Conservation (phyloP, 2,113 vertebrate genomes). For the Misgurnus anguillicaudatus region DNA sequence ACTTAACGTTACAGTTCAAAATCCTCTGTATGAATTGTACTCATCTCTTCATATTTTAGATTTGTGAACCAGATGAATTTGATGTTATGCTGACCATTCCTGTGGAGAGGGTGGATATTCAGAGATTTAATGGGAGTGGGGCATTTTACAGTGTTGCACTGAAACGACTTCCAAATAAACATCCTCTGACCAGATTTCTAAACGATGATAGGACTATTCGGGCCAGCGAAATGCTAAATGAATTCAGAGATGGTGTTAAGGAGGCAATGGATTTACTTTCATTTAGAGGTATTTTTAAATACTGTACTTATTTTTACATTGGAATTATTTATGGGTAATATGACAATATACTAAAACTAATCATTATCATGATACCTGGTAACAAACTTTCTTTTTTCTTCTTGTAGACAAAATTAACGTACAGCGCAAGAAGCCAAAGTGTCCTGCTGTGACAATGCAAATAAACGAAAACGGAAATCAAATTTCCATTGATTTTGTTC, state of each 20-base stretch:
- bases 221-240: constrained; percentile 59
- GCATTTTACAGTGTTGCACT: constrained; percentile 68
- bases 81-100: constrained; percentile 67
- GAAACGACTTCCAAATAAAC: constrained; percentile 47
- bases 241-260: constrained; percentile 65
- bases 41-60: constrained; percentile 53
- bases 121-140: constrained; percentile 43
- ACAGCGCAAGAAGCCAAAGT: constrained; percentile 66
- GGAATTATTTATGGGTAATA: neutral
- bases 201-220: constrained; percentile 36
- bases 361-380: too few species aligned
- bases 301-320: neutral
- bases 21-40: too few species aligned
- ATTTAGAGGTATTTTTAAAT: constrained; percentile 38
- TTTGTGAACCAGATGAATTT: constrained; percentile 69
- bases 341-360: neutral
- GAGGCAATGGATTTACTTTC: neutral
- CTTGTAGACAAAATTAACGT: constrained; percentile 52
- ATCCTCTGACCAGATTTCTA: constrained; percentile 51
- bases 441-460: constrained; percentile 84
- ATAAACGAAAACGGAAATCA: constrained; percentile 44
- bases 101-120: constrained; percentile 47
- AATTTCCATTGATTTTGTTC: constrained; percentile 84
- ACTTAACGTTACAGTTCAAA: neutral
- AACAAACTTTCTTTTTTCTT: too few species aligned